These are phyloP conservation scores for Isurus oxyrinchus DNA, from an alignment of 2,113 vertebrate genomes.

Conservation along the genomic window DNA sequence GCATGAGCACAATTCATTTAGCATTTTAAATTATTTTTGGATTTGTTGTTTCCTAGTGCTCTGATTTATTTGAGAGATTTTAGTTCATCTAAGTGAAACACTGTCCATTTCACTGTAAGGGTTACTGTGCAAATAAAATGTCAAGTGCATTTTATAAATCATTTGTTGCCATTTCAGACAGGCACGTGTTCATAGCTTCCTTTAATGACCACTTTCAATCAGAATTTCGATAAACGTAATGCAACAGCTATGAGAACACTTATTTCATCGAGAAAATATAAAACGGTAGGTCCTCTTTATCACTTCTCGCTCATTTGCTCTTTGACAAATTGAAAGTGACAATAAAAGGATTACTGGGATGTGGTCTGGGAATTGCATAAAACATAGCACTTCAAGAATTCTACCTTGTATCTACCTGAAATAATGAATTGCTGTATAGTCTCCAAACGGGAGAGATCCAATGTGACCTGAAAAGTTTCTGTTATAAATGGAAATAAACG, in stretches of 20 bases:
- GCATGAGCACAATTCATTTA: not conserved
- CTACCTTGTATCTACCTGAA: not conserved
- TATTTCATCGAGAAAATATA: not conserved
- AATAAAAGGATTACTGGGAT: not conserved
- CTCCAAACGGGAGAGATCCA: not conserved
- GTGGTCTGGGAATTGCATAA: not conserved
- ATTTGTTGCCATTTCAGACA: not conserved
- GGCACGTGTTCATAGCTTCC: not conserved
- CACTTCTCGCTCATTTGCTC: not conserved
- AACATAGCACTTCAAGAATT: not conserved
- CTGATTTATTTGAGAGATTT: not conserved
- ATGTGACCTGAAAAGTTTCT: conserved; percentile 1
- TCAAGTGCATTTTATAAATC: not conserved
- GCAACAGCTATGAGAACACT: not conserved
- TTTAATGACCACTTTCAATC: not conserved
- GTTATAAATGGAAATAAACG: not conserved
- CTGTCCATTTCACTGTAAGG: not conserved
- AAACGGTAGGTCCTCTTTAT: not conserved
- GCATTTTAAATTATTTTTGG: not conserved
- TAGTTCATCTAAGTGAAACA: not conserved
- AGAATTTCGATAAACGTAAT: not conserved
- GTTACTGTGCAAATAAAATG: not conserved
- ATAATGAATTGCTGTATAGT: not conserved
- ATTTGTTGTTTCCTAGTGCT: not conserved
- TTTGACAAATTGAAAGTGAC: not conserved